A percentile compares a stretch with the other conserved stretches of the same genome.
These are phyloP conservation scores for Zosterops pallidus DNA, from an alignment of 2,113 vertebrate species.

Conservation along the genomic window DNA sequence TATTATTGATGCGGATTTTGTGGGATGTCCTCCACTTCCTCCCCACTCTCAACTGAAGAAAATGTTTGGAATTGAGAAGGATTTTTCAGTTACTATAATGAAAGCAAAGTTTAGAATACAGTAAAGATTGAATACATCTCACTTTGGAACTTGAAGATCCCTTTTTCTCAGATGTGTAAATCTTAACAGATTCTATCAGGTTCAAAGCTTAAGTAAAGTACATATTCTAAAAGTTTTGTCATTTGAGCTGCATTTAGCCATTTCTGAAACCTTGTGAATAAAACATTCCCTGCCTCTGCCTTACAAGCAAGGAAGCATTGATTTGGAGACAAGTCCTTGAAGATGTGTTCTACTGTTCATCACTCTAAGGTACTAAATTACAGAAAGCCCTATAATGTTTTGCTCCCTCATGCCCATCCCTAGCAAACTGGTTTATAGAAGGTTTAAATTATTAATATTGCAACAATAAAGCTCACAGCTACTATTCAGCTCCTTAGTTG, in stretches of 20 bases:
- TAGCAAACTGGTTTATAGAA: background rate
- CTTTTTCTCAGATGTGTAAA: background rate
- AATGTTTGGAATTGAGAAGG: background rate
- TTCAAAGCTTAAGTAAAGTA: background rate
- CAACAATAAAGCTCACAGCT: background rate
- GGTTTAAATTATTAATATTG: background rate
- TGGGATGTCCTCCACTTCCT: background rate
- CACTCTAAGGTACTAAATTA: background rate
- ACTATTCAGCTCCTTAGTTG: background rate
- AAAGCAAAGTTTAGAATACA: background rate
- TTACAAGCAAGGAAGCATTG: background rate
- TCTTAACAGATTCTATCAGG: background rate
- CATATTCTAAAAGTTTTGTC: background rate
- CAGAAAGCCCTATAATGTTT: background rate
- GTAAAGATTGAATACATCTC: background rate
- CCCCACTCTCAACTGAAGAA: background rate
- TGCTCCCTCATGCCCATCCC: background rate
- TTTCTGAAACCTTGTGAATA: background rate
- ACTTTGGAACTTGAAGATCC: background rate
- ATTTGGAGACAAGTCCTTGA: background rate
- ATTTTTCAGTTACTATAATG: background rate
- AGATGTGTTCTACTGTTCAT: background rate
- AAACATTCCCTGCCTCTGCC: background rate
- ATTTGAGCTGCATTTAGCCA: background rate
- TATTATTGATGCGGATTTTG: background rate